Evolutionary conservation across 1,140 invertebrate species (phyloP).

Genomic region (Gryon sp.): DNA sequence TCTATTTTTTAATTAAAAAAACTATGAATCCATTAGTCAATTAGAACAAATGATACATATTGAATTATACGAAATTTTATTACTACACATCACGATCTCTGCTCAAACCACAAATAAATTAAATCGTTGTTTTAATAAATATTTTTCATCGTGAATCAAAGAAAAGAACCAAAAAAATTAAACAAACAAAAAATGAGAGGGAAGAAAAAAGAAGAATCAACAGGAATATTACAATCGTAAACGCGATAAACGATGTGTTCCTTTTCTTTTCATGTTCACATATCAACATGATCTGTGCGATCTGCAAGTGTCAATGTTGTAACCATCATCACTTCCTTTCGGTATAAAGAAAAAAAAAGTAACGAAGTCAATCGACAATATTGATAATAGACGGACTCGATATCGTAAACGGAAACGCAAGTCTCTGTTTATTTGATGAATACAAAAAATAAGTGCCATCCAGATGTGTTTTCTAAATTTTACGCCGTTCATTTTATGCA

Average conservation of each 20-base stretch:
- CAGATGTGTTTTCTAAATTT: constrained; percentile 33
- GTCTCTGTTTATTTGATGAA: constrained; percentile 28
- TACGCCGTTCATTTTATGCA: constrained; percentile 4
- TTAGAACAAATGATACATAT: constrained; percentile 62
- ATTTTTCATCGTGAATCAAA: constrained; percentile 40
- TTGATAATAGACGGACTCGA: constrained; percentile 39
- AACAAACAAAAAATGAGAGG: not conserved
- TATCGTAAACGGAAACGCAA: constrained; percentile 35
- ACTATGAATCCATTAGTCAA: constrained; percentile 67
- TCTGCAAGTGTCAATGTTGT: constrained; percentile 67
- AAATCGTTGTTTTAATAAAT: constrained; percentile 51
- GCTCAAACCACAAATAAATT: constrained; percentile 54
- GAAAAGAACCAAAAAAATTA: not conserved
- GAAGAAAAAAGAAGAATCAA: constrained; percentile 28
- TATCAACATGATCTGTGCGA: constrained; percentile 72
- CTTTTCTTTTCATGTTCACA: constrained; percentile 71
- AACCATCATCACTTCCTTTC: constrained; percentile 36
- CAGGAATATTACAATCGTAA: constrained; percentile 27
- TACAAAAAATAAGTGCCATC: constrained; percentile 46
- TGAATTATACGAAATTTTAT: constrained; percentile 57
- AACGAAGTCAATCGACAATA: constrained; percentile 62
- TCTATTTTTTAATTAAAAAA: constrained; percentile 60
- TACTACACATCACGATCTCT: constrained; percentile 59
- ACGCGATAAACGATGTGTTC: constrained; percentile 55
- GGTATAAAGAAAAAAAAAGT: constrained; percentile 19